Evolutionary conservation across 2,888 invertebrate species (phyloP).

Genomic region (Pristionchus entomophagus): DNA sequence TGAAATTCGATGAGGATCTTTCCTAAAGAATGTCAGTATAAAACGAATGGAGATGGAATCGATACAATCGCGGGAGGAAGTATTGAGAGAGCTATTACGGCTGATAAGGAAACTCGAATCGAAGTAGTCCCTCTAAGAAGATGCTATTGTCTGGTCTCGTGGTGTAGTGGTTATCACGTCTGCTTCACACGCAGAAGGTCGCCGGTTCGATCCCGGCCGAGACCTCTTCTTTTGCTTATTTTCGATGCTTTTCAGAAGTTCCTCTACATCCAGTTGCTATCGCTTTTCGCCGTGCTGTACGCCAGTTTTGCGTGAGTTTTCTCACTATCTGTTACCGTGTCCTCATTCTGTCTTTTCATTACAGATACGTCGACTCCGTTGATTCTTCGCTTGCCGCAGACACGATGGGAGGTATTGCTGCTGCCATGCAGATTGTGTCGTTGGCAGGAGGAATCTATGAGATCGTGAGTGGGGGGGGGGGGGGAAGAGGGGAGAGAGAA

Average conservation of each 20-base stretch:
- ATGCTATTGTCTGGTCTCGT: conserved; percentile 26
- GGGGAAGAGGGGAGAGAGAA: no score
- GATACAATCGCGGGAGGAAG: neutral
- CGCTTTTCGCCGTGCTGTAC: conserved; percentile 57
- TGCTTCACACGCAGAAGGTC: conserved; percentile 60
- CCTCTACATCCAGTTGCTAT: conserved; percentile 67
- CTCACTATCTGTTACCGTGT: neutral
- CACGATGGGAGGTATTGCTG: conserved; percentile 72
- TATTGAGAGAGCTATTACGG: neutral
- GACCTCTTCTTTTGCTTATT: conserved; percentile 42
- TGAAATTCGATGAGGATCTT: neutral
- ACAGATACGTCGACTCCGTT: conserved; percentile 45
- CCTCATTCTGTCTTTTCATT: neutral
- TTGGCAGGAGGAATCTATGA: conserved; percentile 70
- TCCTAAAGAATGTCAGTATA: neutral
- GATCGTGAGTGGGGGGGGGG: conserved; percentile 56
- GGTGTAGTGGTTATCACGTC: conserved; percentile 60
- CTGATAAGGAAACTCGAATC: neutral
- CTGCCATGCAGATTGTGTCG: conserved; percentile 70
- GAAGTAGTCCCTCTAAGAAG: neutral
- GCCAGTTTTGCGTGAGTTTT: conserved; percentile 65
- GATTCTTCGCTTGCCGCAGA: conserved; percentile 52
- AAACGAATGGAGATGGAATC: neutral
- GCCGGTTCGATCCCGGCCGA: conserved; percentile 56
- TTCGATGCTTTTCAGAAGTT: conserved; percentile 63